These are phyloP conservation scores for Apocrypta bakeri DNA, from an alignment of 1,140 invertebrate genomes.

Conservation along the genomic window DNA sequence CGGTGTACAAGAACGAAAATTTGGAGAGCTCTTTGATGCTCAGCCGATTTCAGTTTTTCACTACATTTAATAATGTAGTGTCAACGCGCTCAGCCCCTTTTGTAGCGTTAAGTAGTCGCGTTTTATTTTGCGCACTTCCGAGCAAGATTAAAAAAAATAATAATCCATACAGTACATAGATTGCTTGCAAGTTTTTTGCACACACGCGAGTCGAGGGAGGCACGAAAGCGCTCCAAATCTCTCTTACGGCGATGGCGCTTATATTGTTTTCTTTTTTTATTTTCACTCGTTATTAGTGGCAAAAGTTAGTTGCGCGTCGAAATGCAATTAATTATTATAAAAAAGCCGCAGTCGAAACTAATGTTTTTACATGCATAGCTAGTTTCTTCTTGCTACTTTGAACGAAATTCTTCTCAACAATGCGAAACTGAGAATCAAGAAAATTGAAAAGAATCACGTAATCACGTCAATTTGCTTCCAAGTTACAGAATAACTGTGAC, in stretches of 20 bases:
- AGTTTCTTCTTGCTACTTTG: neutral
- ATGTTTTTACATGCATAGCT: neutral
- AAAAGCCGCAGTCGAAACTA: neutral
- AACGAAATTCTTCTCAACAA: neutral
- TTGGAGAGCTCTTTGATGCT: neutral
- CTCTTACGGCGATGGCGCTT: neutral
- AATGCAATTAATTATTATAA: neutral
- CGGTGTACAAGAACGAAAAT: constrained; percentile 17
- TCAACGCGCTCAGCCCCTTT: neutral
- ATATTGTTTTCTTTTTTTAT: neutral
- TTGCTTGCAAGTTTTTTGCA: neutral
- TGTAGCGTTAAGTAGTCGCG: neutral
- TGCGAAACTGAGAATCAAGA: constrained; percentile 35
- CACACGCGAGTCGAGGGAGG: neutral
- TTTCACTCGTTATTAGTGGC: constrained; percentile 26
- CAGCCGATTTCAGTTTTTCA: constrained; percentile 22
- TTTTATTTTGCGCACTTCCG: neutral
- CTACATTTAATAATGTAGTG: neutral
- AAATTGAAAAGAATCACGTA: constrained; percentile 41
- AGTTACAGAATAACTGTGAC: constrained; percentile 33
- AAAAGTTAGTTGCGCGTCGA: constrained; percentile 21
- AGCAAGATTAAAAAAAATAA: neutral
- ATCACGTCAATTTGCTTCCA: constrained; percentile 33
- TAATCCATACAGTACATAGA: neutral
- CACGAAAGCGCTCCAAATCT: constrained; percentile 27